Conservation (phyloP, 92 coral and sea anemone genomes). For the Porites divaricata region DNA sequence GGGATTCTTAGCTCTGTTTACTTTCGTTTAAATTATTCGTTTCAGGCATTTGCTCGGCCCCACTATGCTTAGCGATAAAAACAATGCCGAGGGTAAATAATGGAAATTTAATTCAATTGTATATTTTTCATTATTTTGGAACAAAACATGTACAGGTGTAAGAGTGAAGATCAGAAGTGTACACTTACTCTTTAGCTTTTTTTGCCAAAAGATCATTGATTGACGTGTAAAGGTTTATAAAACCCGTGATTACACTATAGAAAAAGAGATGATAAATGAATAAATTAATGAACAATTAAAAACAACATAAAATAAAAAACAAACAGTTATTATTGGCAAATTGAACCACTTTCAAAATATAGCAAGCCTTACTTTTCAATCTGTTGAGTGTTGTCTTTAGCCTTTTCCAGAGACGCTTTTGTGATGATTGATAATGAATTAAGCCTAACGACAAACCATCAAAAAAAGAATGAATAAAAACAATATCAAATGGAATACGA, state of each 20-base stretch:
- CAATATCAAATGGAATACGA: no score
- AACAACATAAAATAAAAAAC: not conserved
- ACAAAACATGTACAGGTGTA: not conserved
- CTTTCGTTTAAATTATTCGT: no score
- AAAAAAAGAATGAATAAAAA: not conserved
- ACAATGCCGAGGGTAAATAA: no score
- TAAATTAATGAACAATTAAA: no score
- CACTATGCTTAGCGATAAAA: no score
- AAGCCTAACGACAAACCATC: conserved; percentile 60
- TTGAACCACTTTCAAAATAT: not conserved
- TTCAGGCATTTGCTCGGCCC: no score
- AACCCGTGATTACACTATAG: conserved; percentile 8
- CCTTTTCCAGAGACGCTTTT: conserved; percentile 59
- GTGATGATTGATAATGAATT: conserved; percentile 56
- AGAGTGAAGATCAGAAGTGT: not conserved
- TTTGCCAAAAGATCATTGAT: conserved; percentile 24
- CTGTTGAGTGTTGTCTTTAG: conserved; percentile 67
- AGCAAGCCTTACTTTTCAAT: conserved; percentile 65
- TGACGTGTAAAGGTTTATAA: conserved; percentile 11
- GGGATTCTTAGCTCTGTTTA: no score
- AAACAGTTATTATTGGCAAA: not conserved
- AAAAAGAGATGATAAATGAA: not conserved
- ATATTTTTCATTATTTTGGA: no score
- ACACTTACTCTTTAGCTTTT: conserved; percentile 20
- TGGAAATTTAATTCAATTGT: no score